Evolutionary conservation across 2,797 vertebrate species (phyloP).

Genomic region (Miichthys miiuy): DNA sequence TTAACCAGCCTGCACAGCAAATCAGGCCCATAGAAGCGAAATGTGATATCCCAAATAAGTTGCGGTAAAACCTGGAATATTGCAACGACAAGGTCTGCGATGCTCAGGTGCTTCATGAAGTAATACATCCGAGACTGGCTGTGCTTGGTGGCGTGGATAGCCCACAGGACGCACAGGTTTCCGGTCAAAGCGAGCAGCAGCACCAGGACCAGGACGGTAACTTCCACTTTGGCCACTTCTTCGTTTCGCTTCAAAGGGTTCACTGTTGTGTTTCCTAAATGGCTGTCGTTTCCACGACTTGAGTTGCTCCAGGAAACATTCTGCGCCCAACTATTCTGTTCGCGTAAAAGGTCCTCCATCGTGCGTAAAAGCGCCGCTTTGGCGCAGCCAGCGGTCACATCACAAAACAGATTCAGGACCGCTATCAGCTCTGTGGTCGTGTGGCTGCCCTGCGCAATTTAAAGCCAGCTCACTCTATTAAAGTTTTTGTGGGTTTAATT

Average conservation of each 20-base stretch:
- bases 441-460: neutral
- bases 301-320: constrained; percentile 75
- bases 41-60: constrained; percentile 99
- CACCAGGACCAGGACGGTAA: constrained; percentile 91
- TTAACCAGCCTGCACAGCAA: constrained; percentile 94
- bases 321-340: constrained; percentile 47
- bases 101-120: constrained; percentile 99
- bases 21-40: constrained; percentile 96
- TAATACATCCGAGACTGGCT: constrained; percentile 97
- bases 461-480: neutral
- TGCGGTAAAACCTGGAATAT: constrained; percentile 97
- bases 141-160: constrained; percentile 91
- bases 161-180: constrained; percentile 94
- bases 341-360: constrained; percentile 82
- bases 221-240: constrained; percentile 96
- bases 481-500: neutral
- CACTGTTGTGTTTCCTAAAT: constrained; percentile 81
- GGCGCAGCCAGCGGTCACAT: constrained; percentile 67
- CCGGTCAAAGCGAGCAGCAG: constrained; percentile 93
- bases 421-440: neutral
- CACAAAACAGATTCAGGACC: constrained; percentile 19
- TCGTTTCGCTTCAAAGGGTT: constrained; percentile 92
- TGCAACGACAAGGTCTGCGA: constrained; percentile 96
- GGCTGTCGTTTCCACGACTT: constrained; percentile 74
- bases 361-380: constrained; percentile 70